Conservation (phyloP, 2,113 vertebrate species). For the Dissostichus mawsoni region DNA sequence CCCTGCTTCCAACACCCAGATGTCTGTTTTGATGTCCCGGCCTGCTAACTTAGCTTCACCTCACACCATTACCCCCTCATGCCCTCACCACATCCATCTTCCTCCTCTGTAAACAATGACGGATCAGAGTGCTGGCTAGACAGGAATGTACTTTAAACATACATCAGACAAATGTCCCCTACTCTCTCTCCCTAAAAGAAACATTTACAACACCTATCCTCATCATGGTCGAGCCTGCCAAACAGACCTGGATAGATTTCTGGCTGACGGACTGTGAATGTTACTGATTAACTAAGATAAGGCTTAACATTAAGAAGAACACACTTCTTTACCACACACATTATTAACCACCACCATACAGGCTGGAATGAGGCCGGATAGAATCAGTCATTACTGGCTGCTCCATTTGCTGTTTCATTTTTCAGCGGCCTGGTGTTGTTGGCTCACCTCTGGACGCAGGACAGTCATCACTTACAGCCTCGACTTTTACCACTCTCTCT, state of each 20-base stretch:
- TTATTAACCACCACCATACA: slow-evolving; percentile 41
- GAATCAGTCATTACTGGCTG: slow-evolving; percentile 48
- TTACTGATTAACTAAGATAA: slow-evolving; percentile 51
- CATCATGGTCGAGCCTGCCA: slow-evolving; percentile 26
- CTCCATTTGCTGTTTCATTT: slow-evolving; percentile 57
- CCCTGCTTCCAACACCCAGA: slow-evolving; percentile 15
- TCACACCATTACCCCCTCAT: slow-evolving; percentile 24
- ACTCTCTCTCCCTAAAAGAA: slow-evolving; percentile 24
- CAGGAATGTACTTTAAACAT: slow-evolving; percentile 58
- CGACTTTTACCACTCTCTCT: background rate
- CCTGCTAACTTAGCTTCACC: slow-evolving; percentile 50
- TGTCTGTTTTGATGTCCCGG: slow-evolving; percentile 25
- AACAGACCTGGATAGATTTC: slow-evolving; percentile 65
- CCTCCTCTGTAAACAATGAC: slow-evolving; percentile 67
- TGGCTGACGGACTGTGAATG: slow-evolving; percentile 23
- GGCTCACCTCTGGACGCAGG: slow-evolving; percentile 39
- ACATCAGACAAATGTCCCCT: slow-evolving; percentile 37
- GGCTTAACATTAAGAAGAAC: slow-evolving; percentile 22
- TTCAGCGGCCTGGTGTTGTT: slow-evolving; percentile 32
- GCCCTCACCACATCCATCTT: slow-evolving; percentile 37
- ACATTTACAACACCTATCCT: slow-evolving; percentile 29
- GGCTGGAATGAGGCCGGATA: slow-evolving; percentile 38
- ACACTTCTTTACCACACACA: slow-evolving; percentile 28
- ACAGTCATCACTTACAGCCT: slow-evolving; percentile 42
- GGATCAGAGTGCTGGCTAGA: slow-evolving; percentile 34